These are phyloP conservation scores for Lipotes vexillifer DNA, from an alignment of 2,113 vertebrate species.

Conservation along the genomic window DNA sequence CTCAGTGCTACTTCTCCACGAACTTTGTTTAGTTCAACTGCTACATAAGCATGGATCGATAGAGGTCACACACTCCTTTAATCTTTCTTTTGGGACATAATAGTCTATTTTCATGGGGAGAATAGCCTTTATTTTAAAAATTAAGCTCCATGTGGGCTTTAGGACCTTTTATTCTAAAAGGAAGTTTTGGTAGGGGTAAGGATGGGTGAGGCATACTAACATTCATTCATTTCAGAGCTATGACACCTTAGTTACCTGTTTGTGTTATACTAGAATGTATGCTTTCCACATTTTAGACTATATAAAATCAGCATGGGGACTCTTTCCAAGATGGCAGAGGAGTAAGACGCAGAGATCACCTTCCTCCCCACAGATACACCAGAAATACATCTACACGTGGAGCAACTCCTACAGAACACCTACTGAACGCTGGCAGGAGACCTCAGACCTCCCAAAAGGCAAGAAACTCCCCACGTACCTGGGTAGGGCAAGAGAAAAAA, in stretches of 20 bases:
- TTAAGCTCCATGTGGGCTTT: background rate
- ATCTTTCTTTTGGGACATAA: background rate
- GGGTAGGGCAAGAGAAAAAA: too few relatives aligned
- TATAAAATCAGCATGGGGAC: background rate
- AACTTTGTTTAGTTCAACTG: background rate
- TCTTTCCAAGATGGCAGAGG: too few relatives aligned
- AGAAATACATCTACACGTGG: too few relatives aligned
- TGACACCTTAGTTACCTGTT: background rate
- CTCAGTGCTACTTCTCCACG: background rate
- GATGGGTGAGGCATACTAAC: background rate
- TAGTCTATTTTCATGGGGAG: background rate
- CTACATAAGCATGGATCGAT: background rate
- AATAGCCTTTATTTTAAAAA: background rate
- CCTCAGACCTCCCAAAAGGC: too few relatives aligned
- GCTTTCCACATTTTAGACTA: background rate
- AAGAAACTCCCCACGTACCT: too few relatives aligned
- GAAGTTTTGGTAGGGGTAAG: background rate
- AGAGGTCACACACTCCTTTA: background rate
- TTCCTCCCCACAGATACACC: too few relatives aligned
- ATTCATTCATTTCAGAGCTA: constrained; percentile 9
- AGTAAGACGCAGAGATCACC: too few relatives aligned
- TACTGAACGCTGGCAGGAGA: too few relatives aligned
- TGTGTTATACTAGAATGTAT: background rate
- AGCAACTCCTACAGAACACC: too few relatives aligned
- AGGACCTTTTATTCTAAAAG: background rate